Base-by-base conservation (phyloP, 2,797 vertebrate genomes). In the Artibeus jamaicensis region DNA sequence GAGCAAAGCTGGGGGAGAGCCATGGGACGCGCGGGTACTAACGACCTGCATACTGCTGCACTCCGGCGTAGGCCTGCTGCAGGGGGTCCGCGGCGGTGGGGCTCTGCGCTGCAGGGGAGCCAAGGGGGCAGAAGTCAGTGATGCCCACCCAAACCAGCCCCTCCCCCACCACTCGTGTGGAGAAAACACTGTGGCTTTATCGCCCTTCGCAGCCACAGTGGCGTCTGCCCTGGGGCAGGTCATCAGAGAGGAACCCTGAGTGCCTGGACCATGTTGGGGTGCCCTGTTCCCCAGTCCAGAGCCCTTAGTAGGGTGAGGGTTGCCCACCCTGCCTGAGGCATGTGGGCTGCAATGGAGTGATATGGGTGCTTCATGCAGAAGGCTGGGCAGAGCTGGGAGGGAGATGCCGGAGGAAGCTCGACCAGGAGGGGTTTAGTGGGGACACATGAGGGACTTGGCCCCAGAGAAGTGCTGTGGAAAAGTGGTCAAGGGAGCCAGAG, bases 41-140 rank as follows among this genome's bases (percentile, higher is more conserved):
- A 99, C 98, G 98, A 99, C 99, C 99, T 99, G 99, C 99, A 96
- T 99, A 99, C 98, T 99, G 99, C 99, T 99, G 99, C 98, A 99
- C 99, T 99, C 99, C 99, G 15, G 99, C 99, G 98, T 99, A 99
- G 98, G 99, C 99, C 99, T 99, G 99, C 98, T 99, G 99, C 98
- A 99, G 99, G 97, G 99, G 99, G 98, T 99, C 99, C 92, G 99
- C 99, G 98, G 99, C 99, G 97, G 99, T 99, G 98, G 99, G 99
- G 98, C 99, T 99, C 98, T 99, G 99, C 97, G 99, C 99, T 99
- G 99, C 98, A 86, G 68, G 98, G 97, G 98, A 98, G 98, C 97
- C 99, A 97, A 97, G 42, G 67, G 42, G 83, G 34, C 71, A 96
- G 84, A 95, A 62, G 97, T 98, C 97, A 98, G 93, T 6, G 7